phyloP scores from a whole-genome alignment of 2,888 invertebrate species.

The Protula sp. region DNA sequence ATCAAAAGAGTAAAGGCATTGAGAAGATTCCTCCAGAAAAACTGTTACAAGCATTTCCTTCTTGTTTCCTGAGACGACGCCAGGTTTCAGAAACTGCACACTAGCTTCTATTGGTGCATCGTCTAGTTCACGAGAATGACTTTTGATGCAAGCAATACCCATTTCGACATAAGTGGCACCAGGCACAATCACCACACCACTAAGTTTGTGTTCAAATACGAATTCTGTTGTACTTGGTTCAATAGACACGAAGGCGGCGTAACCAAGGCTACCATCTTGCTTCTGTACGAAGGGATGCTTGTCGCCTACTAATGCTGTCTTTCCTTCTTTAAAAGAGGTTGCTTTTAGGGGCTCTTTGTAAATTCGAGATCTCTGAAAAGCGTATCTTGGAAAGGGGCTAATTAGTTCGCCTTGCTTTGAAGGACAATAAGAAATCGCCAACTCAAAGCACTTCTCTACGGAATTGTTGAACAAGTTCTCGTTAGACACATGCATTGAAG shows the following conservation, averaged over 20 bases:
- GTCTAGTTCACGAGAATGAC: too few relatives aligned
- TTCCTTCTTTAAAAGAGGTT: not conserved
- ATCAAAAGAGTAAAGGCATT: too few relatives aligned
- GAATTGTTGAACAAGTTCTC: too few relatives aligned
- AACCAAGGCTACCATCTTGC: not conserved
- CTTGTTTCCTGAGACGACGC: too few relatives aligned
- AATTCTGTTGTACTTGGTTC: conserved; percentile 21
- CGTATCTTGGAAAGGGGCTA: not conserved
- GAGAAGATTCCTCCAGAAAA: too few relatives aligned
- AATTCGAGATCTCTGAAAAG: not conserved
- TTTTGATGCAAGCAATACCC: conserved; percentile 27
- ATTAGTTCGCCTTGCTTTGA: not conserved
- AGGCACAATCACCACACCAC: conserved; percentile 24
- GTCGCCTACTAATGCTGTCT: not conserved
- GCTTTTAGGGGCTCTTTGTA: not conserved
- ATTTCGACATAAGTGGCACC: conserved; percentile 29
- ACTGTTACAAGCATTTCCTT: too few relatives aligned
- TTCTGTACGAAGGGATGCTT: not conserved
- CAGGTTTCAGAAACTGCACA: too few relatives aligned
- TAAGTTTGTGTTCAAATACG: conserved; percentile 28
- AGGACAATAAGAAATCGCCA: not conserved
- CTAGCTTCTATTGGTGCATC: too few relatives aligned
- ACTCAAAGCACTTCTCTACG: not conserved
- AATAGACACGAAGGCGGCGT: too few relatives aligned
- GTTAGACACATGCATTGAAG: too few relatives aligned